Evolutionary conservation across 2,113 vertebrate species (phyloP).

Genomic region (Garra rufa): DNA sequence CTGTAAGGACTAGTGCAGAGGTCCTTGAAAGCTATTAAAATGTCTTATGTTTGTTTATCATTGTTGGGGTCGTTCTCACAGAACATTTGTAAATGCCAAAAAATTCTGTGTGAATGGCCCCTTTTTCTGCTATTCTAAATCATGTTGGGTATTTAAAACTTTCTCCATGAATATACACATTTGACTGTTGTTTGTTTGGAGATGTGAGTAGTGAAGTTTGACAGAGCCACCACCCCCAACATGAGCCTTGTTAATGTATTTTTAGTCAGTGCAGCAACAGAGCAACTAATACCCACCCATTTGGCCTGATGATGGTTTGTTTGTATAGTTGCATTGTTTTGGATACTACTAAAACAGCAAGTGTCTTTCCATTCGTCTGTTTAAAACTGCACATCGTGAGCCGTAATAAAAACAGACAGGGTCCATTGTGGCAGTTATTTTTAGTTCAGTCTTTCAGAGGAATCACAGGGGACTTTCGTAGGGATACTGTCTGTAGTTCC

Average conservation of each 20-base stretch:
- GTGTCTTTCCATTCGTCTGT: slow-evolving; percentile 58
- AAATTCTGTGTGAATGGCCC: neutral
- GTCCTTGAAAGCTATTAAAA: neutral
- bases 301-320: slow-evolving; percentile 35
- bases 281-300: slow-evolving; percentile 65
- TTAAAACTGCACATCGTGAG: slow-evolving; percentile 62
- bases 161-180: neutral
- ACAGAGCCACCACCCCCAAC: slow-evolving; percentile 8
- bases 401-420: slow-evolving; percentile 62
- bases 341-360: neutral
- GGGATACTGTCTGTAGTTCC: slow-evolving; percentile 52
- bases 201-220: neutral
- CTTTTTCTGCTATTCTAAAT: neutral
- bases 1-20: neutral
- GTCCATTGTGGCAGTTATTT: slow-evolving; percentile 70
- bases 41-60: neutral
- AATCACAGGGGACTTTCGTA: slow-evolving; percentile 57
- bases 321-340: slow-evolving; percentile 57
- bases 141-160: neutral
- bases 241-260: slow-evolving; percentile 60
- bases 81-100: neutral
- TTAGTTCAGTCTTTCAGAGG: slow-evolving; percentile 70
- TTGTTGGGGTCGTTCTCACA: neutral
- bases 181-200: neutral
- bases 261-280: slow-evolving; percentile 73